Evolutionary conservation across 2,113 vertebrate species (phyloP).

Genomic region (Rhinichthys klamathensis): DNA sequence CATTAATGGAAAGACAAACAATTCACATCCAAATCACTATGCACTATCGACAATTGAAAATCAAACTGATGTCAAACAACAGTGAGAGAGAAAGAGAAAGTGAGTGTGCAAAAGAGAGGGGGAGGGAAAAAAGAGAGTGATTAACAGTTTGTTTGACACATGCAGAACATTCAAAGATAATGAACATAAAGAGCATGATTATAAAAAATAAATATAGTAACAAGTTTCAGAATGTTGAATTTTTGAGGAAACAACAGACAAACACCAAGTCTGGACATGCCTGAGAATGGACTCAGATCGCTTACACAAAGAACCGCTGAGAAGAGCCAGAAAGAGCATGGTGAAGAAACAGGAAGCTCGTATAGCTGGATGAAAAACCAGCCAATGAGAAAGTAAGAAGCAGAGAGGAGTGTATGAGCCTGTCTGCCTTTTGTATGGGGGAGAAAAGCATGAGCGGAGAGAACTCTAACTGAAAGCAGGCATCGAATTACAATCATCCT

Average conservation of each 20-base stretch:
- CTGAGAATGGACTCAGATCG: constrained; percentile 56
- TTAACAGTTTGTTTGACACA: constrained; percentile 24
- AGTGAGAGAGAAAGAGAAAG: constrained; percentile 20
- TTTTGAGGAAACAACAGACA: background rate
- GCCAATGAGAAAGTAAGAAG: constrained; percentile 43
- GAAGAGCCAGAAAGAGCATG: constrained; percentile 57
- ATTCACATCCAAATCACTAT: background rate
- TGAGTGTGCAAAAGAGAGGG: background rate
- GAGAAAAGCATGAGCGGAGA: constrained; percentile 49
- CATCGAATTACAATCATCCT: constrained; percentile 67
- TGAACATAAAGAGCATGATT: background rate
- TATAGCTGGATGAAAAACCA: constrained; percentile 30
- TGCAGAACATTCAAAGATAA: constrained; percentile 16
- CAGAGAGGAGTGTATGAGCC: constrained; percentile 39
- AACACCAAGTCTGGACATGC: constrained; percentile 49
- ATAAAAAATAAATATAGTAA: background rate
- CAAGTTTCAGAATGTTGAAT: background rate
- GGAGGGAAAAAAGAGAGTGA: background rate
- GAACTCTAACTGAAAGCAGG: constrained; percentile 70
- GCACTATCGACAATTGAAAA: background rate
- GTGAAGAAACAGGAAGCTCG: constrained; percentile 71
- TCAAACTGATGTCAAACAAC: background rate
- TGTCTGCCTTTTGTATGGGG: constrained; percentile 49
- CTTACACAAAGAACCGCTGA: constrained; percentile 69
- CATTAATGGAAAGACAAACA: constrained; percentile 14